A percentile compares a stretch with the other conserved stretches of the same genome.
Conservation (phyloP, 2,797 vertebrate species). For the Leuciscus waleckii region DNA sequence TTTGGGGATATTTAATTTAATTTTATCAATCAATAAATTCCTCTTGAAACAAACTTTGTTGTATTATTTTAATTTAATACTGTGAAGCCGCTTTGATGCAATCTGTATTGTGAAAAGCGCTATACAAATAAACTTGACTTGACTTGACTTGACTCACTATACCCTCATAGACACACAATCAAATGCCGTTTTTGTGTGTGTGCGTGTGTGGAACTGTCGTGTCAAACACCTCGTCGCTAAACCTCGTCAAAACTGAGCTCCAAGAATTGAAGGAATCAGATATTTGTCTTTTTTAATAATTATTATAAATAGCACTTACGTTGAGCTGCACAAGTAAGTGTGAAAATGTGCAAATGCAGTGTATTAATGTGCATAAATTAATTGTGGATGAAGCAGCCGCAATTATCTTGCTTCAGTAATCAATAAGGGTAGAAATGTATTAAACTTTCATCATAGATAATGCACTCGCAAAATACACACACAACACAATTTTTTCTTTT, state of each 20-base stretch:
- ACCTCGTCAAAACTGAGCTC: slow-evolving; percentile 1
- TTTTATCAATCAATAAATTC: too few relatives aligned
- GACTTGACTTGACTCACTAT: too few relatives aligned
- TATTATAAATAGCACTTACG: not conserved
- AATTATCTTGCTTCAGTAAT: slow-evolving; percentile 58
- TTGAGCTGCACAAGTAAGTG: not conserved
- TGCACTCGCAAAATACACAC: slow-evolving; percentile 54
- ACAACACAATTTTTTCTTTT: not conserved
- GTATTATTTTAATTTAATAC: too few relatives aligned
- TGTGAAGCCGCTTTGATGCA: too few relatives aligned
- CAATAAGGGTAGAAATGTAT: slow-evolving; percentile 35
- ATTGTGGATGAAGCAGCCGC: slow-evolving; percentile 30
- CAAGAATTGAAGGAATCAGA: not conserved
- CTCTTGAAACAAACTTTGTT: too few relatives aligned
- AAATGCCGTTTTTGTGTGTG: slow-evolving; percentile 54
- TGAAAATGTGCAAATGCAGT: slow-evolving; percentile 9
- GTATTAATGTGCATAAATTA: slow-evolving; percentile 16
- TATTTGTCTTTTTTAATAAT: slow-evolving; percentile 8
- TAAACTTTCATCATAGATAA: slow-evolving; percentile 38
- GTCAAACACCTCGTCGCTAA: not conserved
- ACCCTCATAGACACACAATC: slow-evolving; percentile 62
- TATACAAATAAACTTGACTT: too few relatives aligned
- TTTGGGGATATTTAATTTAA: too few relatives aligned
- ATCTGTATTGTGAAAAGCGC: too few relatives aligned
- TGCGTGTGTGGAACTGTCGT: slow-evolving; percentile 16